Conservation (phyloP, 2,888 invertebrate genomes). For the Pyrrhia umbra region DNA sequence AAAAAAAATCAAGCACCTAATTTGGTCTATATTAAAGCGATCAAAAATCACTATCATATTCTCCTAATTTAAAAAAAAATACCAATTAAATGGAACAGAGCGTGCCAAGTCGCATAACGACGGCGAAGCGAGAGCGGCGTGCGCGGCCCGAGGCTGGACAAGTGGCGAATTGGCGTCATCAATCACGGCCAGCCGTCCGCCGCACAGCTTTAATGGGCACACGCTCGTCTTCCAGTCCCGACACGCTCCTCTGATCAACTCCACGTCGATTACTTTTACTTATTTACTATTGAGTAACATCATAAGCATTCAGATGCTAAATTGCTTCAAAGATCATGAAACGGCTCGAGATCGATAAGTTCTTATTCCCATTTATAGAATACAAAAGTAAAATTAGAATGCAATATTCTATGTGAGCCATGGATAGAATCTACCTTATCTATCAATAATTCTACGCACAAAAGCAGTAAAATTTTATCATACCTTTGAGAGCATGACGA, state of each 20-base stretch:
- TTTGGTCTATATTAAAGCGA: slow-evolving; percentile 1
- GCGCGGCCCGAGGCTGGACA: slow-evolving; percentile 68
- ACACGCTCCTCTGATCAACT: slow-evolving; percentile 72
- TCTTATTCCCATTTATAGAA: not conserved
- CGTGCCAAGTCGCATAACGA: slow-evolving; percentile 68
- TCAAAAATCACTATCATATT: slow-evolving; percentile 14
- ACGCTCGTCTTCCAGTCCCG: slow-evolving; percentile 72
- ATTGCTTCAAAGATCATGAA: slow-evolving; percentile 3
- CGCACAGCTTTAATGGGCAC: slow-evolving; percentile 79
- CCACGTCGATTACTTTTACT: slow-evolving; percentile 67
- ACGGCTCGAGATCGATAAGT: not conserved
- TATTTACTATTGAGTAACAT: slow-evolving; percentile 9
- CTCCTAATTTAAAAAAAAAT: slow-evolving; percentile 59
- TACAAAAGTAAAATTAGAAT: no score
- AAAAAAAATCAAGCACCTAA: slow-evolving; percentile 1
- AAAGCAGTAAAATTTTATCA: slow-evolving; percentile 22
- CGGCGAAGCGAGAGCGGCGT: slow-evolving; percentile 56
- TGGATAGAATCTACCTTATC: no score
- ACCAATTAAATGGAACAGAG: slow-evolving; percentile 67
- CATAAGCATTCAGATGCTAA: slow-evolving; percentile 17
- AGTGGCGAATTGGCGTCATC: slow-evolving; percentile 86
- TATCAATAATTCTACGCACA: slow-evolving; percentile 29
- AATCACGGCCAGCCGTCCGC: slow-evolving; percentile 80
- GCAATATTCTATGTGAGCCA: no score
- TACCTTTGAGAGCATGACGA: slow-evolving; percentile 31